These are phyloP conservation scores for Lathronympha strigana DNA, from an alignment of 2,888 invertebrate genomes.

Conservation along the genomic window DNA sequence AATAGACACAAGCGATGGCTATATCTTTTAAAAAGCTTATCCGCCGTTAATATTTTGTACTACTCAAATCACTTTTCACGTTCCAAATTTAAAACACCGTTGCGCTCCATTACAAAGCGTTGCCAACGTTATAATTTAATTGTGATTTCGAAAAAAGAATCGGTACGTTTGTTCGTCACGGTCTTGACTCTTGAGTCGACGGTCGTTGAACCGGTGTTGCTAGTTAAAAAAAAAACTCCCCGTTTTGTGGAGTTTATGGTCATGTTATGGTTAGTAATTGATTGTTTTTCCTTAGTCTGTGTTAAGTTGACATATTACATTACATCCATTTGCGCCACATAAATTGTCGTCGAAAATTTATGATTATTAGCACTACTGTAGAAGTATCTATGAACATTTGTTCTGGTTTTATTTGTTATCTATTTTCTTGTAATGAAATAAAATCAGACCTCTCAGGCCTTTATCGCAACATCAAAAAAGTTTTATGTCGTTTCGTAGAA, in stretches of 20 bases:
- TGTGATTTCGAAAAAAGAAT: slow-evolving; percentile 42
- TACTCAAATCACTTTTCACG: slow-evolving; percentile 33
- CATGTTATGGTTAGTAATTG: slow-evolving; percentile 28
- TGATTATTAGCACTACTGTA: background rate
- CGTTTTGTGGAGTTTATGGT: slow-evolving; percentile 25
- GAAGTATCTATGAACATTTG: no score
- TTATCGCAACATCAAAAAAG: no score
- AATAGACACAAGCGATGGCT: slow-evolving; percentile 3
- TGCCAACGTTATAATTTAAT: slow-evolving; percentile 41
- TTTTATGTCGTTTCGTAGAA: background rate
- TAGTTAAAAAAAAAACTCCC: slow-evolving; percentile 27
- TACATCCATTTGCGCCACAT: background rate
- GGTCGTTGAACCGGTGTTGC: slow-evolving; percentile 32
- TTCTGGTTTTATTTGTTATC: no score
- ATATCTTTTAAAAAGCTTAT: slow-evolving; percentile 16
- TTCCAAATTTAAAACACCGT: slow-evolving; percentile 35
- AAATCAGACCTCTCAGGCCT: no score
- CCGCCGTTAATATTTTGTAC: slow-evolving; percentile 5
- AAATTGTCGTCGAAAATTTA: background rate
- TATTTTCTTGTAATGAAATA: no score
- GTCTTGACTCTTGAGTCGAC: slow-evolving; percentile 22
- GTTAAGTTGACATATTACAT: slow-evolving; percentile 2
- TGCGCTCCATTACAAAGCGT: slow-evolving; percentile 40
- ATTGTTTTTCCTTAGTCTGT: slow-evolving; percentile 9
- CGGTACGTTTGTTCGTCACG: slow-evolving; percentile 39